These are phyloP conservation scores for Lycopodina hypogea DNA, from an alignment of 37 sponge, comb jelly and placozoan genomes.

Conservation along the genomic window DNA sequence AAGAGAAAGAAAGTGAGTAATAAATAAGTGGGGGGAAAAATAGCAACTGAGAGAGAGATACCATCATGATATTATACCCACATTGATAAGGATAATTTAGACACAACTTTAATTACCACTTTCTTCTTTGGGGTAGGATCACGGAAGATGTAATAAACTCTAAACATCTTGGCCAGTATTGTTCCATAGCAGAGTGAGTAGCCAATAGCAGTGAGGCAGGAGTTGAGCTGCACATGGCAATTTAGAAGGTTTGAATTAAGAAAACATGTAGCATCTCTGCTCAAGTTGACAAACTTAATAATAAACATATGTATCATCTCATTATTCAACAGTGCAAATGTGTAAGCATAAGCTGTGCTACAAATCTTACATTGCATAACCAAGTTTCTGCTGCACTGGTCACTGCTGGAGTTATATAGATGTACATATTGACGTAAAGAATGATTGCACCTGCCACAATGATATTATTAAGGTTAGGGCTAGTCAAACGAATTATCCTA, in stretches of 20 bases:
- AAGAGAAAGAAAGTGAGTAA: too few relatives aligned
- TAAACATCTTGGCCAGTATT: conserved; percentile 45
- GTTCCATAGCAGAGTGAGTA: conserved; percentile 59
- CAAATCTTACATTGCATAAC: conserved; percentile 33
- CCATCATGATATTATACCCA: too few relatives aligned
- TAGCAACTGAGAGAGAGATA: too few relatives aligned
- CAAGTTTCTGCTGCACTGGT: neutral
- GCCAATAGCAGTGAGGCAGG: conserved; percentile 42
- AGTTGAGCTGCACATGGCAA: neutral
- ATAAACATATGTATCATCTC: too few relatives aligned
- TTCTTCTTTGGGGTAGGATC: conserved; percentile 33
- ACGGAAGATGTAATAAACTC: conserved; percentile 54
- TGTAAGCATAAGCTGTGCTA: neutral
- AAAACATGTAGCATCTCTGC: too few relatives aligned
- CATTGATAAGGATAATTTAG: neutral
- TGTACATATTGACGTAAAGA: conserved; percentile 28
- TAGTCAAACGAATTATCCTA: conserved; percentile 36
- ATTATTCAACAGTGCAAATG: too few relatives aligned
- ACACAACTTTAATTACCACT: neutral
- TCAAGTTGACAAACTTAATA: too few relatives aligned
- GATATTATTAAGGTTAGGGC: conserved; percentile 45
- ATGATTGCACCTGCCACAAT: conserved; percentile 46
- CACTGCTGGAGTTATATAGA: conserved; percentile 6
- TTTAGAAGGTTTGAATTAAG: too few relatives aligned
- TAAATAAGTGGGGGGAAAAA: too few relatives aligned